Base-by-base conservation (phyloP, 2,113 vertebrate genomes). In the Oncorhynchus gorbuscha region DNA sequence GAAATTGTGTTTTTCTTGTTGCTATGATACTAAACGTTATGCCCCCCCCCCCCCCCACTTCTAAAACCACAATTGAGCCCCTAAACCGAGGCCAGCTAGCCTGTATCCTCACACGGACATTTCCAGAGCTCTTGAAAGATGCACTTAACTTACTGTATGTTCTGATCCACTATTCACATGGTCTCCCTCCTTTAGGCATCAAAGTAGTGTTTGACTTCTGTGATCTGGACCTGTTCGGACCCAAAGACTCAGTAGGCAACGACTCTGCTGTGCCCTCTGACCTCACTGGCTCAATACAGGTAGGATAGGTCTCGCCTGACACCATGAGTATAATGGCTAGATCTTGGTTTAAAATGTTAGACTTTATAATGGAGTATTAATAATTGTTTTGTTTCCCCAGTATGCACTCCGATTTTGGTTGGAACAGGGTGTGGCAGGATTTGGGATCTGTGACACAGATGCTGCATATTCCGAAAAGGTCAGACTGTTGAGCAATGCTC, bases 201-300 rank as follows among this genome's bases (percentile, higher is more conserved):
- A 91, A 83, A 84, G 83, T 94, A 58, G 72, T 94, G 69, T 72
- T 94, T 9, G 90, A 92, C 65, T 74, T 93, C 24, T 94, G 94
- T 81, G 75, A 84, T 7, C 24, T 88, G 76, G 78, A 88, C 55
- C 69, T 89, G 12, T 20, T 72, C 30, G 78, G 58, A 49, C 35
- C 48, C 24, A 32, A 45, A 18, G 51, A 76, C 14, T 68, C 20
- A 7, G n/a, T 32, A 24, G 75, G 62, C 65, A 81, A 79, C 20
- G 0, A 61, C 26, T 74, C 66, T 26, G 70, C 81, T 0, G 18
- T 59, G 16, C n/a, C n/a, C 8, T 32, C 71, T 24, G 77, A 78
- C 62, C 1, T 26, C 18, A 81, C 80, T 13, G 71, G 69, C 1
- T 18, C 74, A 18, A 69, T 77, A 11, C 78, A 84, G 77, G 85